Evolutionary conservation across 2,888 invertebrate species (phyloP).

Genomic region (Brachyptera putata): DNA sequence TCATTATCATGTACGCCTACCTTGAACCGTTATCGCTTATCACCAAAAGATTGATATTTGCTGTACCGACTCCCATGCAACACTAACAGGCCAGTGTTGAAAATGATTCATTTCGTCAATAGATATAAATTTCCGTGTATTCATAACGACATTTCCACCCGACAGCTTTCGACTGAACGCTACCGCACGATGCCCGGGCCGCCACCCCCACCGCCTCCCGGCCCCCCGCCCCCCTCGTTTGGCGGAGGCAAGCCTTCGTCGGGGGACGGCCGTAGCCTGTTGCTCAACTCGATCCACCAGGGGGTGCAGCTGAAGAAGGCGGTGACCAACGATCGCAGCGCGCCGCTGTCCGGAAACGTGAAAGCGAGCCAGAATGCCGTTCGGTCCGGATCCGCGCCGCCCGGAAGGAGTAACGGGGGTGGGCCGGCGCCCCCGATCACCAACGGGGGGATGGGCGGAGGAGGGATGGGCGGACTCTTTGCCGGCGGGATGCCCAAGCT

Average conservation of each 20-base stretch:
- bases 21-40: no score
- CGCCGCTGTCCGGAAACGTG: slow-evolving; percentile 48
- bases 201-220: slow-evolving; percentile 50
- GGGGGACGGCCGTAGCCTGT: slow-evolving; percentile 59
- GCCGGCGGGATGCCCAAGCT: slow-evolving; percentile 80
- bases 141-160: no score
- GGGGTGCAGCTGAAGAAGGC: slow-evolving; percentile 79
- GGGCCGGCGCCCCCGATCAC: not conserved
- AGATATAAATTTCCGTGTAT: no score
- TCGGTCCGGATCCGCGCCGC: not conserved
- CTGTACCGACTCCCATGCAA: no score
- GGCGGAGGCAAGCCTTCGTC: slow-evolving; percentile 44
- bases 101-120: no score
- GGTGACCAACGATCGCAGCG: slow-evolving; percentile 87
- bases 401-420: not conserved
- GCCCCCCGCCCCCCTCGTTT: slow-evolving; percentile 54
- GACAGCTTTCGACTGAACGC: no score
- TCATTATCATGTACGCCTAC: no score
- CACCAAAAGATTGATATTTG: no score
- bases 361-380: not conserved
- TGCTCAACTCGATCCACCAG: slow-evolving; percentile 78
- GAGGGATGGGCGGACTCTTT: slow-evolving; percentile 64
- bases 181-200: not conserved
- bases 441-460: not conserved
- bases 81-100: no score